Conservation (phyloP, 1,140 invertebrate genomes). For the Drosophila kanapiae region DNA sequence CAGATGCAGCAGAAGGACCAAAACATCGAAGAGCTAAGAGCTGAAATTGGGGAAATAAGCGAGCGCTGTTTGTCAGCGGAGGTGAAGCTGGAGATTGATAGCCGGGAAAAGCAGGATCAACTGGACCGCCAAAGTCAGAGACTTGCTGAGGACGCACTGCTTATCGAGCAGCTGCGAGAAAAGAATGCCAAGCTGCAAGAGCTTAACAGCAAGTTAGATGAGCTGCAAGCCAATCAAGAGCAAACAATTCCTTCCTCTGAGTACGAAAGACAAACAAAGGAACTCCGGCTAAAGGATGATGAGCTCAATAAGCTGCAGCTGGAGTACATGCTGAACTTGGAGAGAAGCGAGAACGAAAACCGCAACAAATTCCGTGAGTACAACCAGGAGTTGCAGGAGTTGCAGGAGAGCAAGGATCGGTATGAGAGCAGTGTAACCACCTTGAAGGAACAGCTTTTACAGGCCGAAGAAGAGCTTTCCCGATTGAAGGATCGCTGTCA, state of each 20-base stretch:
- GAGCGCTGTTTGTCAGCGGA: slow-evolving; percentile 57
- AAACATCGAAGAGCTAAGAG: slow-evolving; percentile 26
- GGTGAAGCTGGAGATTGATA: slow-evolving; percentile 21
- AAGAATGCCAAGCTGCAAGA: slow-evolving; percentile 51
- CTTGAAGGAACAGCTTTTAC: slow-evolving; percentile 21
- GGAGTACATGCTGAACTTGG: slow-evolving; percentile 55
- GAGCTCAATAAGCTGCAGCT: slow-evolving; percentile 32
- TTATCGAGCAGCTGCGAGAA: slow-evolving; percentile 59
- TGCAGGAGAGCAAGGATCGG: slow-evolving; percentile 40
- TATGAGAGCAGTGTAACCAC: slow-evolving; percentile 26
- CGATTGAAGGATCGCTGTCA: background rate
- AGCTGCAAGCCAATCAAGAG: background rate
- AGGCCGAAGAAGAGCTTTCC: slow-evolving; percentile 10
- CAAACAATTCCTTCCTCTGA: background rate
- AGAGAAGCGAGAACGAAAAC: slow-evolving; percentile 36
- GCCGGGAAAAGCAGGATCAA: slow-evolving; percentile 29
- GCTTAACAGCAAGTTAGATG: slow-evolving; percentile 36
- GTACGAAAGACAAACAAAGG: background rate
- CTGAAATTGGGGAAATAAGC: slow-evolving; percentile 46
- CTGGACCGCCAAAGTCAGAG: slow-evolving; percentile 47
- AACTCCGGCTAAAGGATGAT: slow-evolving; percentile 3
- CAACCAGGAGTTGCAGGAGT: slow-evolving; percentile 44
- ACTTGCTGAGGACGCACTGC: slow-evolving; percentile 29
- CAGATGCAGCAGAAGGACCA: slow-evolving; percentile 38
- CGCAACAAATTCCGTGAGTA: slow-evolving; percentile 48